Evolutionary conservation across 1,140 invertebrate genomes (phyloP).

Genomic region (Drepana arcuata): DNA sequence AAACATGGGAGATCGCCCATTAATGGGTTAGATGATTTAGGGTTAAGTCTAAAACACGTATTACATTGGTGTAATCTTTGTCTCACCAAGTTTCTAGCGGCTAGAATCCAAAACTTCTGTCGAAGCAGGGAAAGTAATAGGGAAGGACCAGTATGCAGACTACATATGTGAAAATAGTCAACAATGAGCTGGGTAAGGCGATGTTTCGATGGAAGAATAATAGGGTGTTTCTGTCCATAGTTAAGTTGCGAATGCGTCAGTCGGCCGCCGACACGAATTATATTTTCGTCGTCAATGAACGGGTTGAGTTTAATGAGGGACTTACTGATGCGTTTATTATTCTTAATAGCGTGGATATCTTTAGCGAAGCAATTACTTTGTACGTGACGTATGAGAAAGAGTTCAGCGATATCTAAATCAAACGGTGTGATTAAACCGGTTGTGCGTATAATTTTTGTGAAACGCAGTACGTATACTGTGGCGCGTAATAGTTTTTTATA

Average conservation of each 20-base stretch:
- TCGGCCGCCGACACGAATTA: constrained; percentile 5
- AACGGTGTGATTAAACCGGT: too few relatives aligned
- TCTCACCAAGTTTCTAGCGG: neutral
- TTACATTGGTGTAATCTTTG: constrained; percentile 3
- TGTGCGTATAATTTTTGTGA: too few relatives aligned
- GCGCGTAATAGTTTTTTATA: too few relatives aligned
- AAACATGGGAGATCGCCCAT: constrained; percentile 22
- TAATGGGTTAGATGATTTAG: neutral
- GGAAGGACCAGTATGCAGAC: constrained; percentile 9
- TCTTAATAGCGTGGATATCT: too few relatives aligned
- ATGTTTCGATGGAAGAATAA: constrained; percentile 1
- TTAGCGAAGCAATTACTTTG: too few relatives aligned
- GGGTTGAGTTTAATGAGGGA: too few relatives aligned
- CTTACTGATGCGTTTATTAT: too few relatives aligned
- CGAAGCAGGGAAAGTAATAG: constrained; percentile 6
- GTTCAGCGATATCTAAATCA: too few relatives aligned
- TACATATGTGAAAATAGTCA: constrained; percentile 4
- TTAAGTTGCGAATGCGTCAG: neutral
- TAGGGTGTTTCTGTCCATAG: constrained; percentile 1
- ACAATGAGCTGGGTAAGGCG: neutral
- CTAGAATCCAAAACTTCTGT: constrained; percentile 10
- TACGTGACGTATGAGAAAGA: too few relatives aligned
- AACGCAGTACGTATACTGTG: too few relatives aligned
- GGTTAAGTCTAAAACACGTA: constrained; percentile 4
- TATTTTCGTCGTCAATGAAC: too few relatives aligned